phyloP scores from a whole-genome alignment of 2,113 vertebrate species.

The Ceuthmochares aereus region DNA sequence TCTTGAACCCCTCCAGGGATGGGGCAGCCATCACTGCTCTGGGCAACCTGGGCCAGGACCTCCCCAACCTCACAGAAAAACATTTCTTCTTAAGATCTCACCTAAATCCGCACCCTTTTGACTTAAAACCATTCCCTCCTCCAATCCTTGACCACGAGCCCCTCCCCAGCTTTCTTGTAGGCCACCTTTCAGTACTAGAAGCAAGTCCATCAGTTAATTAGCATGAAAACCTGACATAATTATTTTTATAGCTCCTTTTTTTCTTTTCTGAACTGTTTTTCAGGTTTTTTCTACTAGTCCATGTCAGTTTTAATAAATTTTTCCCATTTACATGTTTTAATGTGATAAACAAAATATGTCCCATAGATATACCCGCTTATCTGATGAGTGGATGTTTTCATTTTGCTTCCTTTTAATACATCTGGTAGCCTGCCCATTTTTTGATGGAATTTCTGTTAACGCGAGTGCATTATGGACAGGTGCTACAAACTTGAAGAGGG shows the following conservation, averaged over 20 bases:
- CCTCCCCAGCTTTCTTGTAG: no score
- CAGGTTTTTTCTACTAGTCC: neutral
- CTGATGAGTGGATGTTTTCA: neutral
- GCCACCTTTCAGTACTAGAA: no score
- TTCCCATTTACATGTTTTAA: neutral
- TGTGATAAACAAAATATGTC: neutral
- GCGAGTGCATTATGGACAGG: neutral
- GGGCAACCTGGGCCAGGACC: no score
- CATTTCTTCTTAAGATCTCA: no score
- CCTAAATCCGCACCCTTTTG: no score
- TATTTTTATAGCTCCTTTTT: neutral
- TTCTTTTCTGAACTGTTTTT: neutral
- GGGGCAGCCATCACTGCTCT: no score
- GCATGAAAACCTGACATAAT: neutral
- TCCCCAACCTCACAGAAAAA: no score
- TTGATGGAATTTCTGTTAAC: neutral
- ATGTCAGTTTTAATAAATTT: neutral
- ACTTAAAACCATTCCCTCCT: no score
- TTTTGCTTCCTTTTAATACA: neutral
- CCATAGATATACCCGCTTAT: neutral
- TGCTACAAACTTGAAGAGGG: neutral
- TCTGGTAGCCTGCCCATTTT: neutral
- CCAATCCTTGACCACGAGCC: no score
- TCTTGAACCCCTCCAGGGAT: no score
- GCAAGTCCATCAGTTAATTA: neutral